phyloP scores from a whole-genome alignment of 2,113 vertebrate genomes.

The Chiloscyllium plagiosum region DNA sequence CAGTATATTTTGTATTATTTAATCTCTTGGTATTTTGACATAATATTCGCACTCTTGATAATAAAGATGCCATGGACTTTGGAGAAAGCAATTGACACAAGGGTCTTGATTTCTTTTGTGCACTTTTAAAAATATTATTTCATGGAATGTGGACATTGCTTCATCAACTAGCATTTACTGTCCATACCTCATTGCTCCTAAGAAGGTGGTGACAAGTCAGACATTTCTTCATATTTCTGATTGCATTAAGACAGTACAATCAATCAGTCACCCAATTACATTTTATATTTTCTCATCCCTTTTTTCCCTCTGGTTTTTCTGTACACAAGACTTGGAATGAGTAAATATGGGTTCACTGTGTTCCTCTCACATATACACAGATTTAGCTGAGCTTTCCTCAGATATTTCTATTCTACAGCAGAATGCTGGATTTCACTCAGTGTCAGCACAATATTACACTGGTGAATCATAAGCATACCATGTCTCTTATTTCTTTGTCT shows the following conservation, averaged over 20 bases:
- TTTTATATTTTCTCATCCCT: neutral
- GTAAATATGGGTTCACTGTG: neutral
- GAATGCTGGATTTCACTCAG: neutral
- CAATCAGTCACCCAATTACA: neutral
- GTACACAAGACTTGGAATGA: neutral
- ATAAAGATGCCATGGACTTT: neutral
- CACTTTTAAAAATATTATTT: neutral
- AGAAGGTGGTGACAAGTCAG: no score
- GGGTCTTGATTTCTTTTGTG: neutral
- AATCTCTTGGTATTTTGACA: neutral
- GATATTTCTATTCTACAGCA: neutral
- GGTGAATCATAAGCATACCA: neutral
- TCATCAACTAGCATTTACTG: no score
- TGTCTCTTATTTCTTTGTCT: neutral
- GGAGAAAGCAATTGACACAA: neutral
- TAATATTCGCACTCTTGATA: neutral
- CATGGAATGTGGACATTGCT: no score
- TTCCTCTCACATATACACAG: neutral
- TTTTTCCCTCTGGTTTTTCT: neutral
- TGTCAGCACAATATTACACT: neutral
- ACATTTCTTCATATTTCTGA: neutral
- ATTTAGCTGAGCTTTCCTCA: neutral
- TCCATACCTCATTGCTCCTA: no score
- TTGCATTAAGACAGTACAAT: no score
- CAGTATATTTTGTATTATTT: neutral